Base-by-base conservation (phyloP, 2,888 invertebrate genomes). In the Eupsilia transversa region DNA sequence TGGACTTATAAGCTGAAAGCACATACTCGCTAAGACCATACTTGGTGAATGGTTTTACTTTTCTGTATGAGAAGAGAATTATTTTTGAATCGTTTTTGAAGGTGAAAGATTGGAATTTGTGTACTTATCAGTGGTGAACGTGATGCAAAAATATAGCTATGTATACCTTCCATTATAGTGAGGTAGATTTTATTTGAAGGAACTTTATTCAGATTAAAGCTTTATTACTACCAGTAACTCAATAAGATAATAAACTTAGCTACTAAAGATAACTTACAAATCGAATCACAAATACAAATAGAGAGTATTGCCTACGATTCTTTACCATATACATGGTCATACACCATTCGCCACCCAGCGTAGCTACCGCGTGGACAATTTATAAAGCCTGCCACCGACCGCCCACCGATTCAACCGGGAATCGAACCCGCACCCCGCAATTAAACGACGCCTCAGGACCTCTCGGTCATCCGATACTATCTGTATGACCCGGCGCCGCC, bases 381-480 rank as follows among this genome's bases (percentile, higher is more conserved):
- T 93, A 94, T 94, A 93, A 93, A 90, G 85, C 87, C 88, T 86
- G 91, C 91, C 92, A 89, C 90, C 86, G 89, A 87, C 92, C 94
- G 94, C 94, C 94, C 94, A 94, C 94, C 92, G 91, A 91, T 92
- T 91, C 92, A 89, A 89, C 87, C 74, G 88, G 88, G 90, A 89
- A 90, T 92, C 93, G 93, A 92, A 93, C 93, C 91, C 89, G 91
- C 90, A 89, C 88, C 88, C 92, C 87, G 92, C 94, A 94, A 94
- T 94, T 94, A 94, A 95, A 94, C 91, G 93, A 93, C 91, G 93
- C 94, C 94, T 90, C 90, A 79, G 93, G 94, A 90, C 91, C 93
- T 91, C 90, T 90, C 89, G 93, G 94, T 94, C 93, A 93, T 90
- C 87, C 87, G 94, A 94, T 94, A 92, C 91, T 90, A 93, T 93